Evolutionary conservation across 2,113 vertebrate species (phyloP).

Genomic region (Nesoenas mayeri): DNA sequence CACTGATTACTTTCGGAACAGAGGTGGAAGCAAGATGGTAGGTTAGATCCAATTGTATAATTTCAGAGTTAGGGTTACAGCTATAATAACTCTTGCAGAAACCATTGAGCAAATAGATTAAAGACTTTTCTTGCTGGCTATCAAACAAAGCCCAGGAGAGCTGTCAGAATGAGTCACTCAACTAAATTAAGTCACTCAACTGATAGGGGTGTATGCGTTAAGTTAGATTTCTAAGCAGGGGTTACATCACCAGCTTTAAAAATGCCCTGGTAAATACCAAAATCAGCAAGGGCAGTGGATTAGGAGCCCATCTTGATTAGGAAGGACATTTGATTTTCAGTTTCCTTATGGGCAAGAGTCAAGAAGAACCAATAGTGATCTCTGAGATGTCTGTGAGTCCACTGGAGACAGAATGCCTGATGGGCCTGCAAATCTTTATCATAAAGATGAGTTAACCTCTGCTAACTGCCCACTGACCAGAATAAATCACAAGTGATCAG

Average conservation of each 20-base stretch:
- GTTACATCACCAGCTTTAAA: background rate
- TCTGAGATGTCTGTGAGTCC: background rate
- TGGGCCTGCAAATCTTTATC: background rate
- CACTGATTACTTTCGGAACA: background rate
- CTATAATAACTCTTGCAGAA: background rate
- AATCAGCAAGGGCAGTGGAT: background rate
- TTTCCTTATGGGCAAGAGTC: background rate
- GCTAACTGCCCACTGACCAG: background rate
- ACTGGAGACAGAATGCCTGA: background rate
- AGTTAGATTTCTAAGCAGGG: background rate
- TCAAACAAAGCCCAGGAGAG: background rate
- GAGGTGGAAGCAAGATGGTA: background rate
- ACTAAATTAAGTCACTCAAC: background rate
- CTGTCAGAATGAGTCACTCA: background rate
- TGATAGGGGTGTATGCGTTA: background rate
- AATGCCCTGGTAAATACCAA: background rate
- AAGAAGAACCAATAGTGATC: background rate
- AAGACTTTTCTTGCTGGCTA: background rate
- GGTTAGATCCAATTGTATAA: background rate
- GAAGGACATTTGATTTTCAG: background rate
- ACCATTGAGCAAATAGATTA: background rate
- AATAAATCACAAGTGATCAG: rapidly evolving
- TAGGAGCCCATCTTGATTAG: background rate
- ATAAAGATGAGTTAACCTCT: background rate
- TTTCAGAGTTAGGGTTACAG: background rate